Base-by-base conservation (phyloP, 2,113 vertebrate species). In the Bucco capensis region DNA sequence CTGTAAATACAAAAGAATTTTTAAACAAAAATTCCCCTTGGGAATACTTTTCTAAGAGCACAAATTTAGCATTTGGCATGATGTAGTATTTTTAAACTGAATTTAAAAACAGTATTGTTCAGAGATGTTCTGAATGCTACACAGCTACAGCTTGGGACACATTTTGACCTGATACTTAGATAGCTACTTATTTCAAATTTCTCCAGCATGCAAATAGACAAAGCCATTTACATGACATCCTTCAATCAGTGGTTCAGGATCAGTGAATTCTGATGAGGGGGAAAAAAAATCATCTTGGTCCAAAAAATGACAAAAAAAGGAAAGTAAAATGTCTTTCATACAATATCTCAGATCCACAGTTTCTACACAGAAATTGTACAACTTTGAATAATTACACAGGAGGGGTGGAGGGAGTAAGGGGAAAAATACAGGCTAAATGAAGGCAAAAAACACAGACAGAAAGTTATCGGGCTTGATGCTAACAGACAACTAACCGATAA, bases 1-100 rank as follows among this genome's bases (percentile, higher is more conserved):
- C 93, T 93, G 67, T 90, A 97, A 75, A 91, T 85, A 83, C 42
- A 90, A 75, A 88, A 60, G 18, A 69, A 81, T 93, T 95, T 96
- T 93, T 95, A 95, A 94, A 88, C 74, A 96, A 90, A 77, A 83
- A 79, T 91, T 94, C 64, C 86, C 87, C 58, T 89, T 28, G 71
- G 81, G 62, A 95, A 95, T 85, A 95, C 62, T 97, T 89, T 90
- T 82, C 86, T 93, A 64, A 53, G n/a, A 64, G 70, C 37, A 73
- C 12, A 91, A 94, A 82, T n/a, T 76, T 40, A 70, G 70, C 44
- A 73, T 93, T 60, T 89, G 57, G n/a, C 64, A 92, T 12, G 6
- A 64, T 28, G 76, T 2, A 37, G 37, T 93, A 75, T 92, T 81
- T 86, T 96, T 77, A 66, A 93, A 94, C 15, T n/a, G 76, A 92